phyloP scores from a whole-genome alignment of 2,797 vertebrate species.

The Chaetophractus vellerosus region DNA sequence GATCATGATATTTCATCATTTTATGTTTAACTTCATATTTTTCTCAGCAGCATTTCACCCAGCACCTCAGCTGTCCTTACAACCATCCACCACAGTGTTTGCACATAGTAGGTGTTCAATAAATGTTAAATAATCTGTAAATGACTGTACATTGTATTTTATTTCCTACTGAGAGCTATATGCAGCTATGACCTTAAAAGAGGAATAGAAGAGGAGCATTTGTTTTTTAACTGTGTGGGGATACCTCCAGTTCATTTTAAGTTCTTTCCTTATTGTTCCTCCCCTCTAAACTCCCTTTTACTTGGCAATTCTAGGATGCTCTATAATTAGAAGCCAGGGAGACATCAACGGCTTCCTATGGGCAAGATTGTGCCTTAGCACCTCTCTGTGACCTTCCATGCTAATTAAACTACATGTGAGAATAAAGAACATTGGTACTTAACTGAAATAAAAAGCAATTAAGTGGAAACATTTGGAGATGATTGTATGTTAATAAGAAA shows the following conservation, averaged over 20 bases:
- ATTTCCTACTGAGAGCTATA: not conserved
- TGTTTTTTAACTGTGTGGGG: not conserved
- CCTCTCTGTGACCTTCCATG: constrained; percentile 84
- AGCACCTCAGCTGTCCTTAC: not conserved
- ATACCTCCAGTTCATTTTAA: constrained; percentile 48
- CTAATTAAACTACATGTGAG: constrained; percentile 86
- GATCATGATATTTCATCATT: constrained; percentile 7
- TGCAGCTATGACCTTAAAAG: constrained; percentile 39
- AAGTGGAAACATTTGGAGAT: constrained; percentile 86
- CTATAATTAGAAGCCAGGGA: constrained; percentile 83
- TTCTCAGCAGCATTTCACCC: not conserved
- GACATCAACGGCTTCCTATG: constrained; percentile 81
- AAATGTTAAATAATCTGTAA: constrained; percentile 30
- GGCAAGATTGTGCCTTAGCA: constrained; percentile 82
- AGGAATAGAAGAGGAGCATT: not conserved
- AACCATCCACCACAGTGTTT: not conserved
- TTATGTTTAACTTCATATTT: not conserved
- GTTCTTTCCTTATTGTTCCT: constrained; percentile 46
- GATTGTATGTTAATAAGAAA: constrained; percentile 86
- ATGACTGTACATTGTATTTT: not conserved
- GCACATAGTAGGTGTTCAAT: not conserved
- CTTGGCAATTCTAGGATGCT: constrained; percentile 54
- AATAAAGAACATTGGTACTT: constrained; percentile 86
- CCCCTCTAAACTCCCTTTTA: constrained; percentile 11
- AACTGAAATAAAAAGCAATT: constrained; percentile 87